A percentile compares a stretch with the other conserved stretches of the same genome.
Evolutionary conservation across 1,140 invertebrate species (phyloP).

Genomic region (Platorchestia sp.): DNA sequence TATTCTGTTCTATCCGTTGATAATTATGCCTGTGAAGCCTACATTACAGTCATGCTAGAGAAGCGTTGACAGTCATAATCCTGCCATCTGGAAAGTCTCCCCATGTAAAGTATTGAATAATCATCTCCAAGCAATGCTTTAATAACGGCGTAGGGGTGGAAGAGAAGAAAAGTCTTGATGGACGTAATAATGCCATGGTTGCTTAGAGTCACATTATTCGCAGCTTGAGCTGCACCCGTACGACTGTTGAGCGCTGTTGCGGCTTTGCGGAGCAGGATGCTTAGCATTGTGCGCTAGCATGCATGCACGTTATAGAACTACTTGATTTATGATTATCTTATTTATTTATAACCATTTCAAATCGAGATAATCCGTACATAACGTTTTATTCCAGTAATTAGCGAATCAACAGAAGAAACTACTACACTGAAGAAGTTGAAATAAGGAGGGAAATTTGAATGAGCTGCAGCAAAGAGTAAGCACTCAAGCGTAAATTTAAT

Average conservation of each 20-base stretch:
- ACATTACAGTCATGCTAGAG: neutral
- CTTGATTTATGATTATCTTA: neutral
- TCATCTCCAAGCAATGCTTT: neutral
- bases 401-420: neutral
- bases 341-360: neutral
- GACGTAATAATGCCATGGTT: neutral
- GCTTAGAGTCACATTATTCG: neutral
- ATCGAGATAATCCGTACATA: neutral
- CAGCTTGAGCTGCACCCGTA: too few relatives aligned
- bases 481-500: neutral
- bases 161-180: neutral
- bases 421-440: neutral
- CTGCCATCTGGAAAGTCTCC: neutral
- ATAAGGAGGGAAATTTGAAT: neutral
- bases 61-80: neutral
- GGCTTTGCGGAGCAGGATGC: neutral
- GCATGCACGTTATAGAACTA: neutral
- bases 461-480: neutral
- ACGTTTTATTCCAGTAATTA: neutral
- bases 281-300: neutral
- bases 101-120: neutral
- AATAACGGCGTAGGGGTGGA: neutral
- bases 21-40: neutral
- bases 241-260: neutral
- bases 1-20: neutral